These are phyloP conservation scores for Oncorhynchus keta DNA, from an alignment of 2,113 vertebrate genomes.

Conservation along the genomic window DNA sequence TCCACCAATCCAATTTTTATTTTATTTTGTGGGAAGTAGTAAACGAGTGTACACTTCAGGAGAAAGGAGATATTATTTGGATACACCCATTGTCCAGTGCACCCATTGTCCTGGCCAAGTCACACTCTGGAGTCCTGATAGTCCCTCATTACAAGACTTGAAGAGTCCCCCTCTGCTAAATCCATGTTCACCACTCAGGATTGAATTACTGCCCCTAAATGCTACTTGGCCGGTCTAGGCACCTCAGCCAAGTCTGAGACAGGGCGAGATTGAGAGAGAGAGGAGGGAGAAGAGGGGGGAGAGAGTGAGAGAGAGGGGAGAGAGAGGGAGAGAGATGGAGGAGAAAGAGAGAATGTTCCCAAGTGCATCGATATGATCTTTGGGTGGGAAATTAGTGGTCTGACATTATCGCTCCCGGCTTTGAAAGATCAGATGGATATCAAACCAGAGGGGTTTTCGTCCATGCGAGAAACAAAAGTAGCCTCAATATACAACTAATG, in stretches of 20 bases:
- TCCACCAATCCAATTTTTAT: too few species aligned
- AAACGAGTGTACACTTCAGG: background rate
- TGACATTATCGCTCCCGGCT: constrained; percentile 21
- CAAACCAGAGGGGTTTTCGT: constrained; percentile 1
- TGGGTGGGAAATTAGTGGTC: background rate
- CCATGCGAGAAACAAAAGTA: constrained; percentile 17
- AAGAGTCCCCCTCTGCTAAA: constrained; percentile 9
- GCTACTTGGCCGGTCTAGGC: constrained; percentile 8
- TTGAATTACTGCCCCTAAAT: constrained; percentile 46
- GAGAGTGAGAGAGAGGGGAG: background rate
- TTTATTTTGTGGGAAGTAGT: background rate
- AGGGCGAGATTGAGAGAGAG: background rate
- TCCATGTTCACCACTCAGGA: constrained; percentile 19
- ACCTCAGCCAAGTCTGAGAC: constrained; percentile 10
- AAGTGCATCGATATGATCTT: background rate
- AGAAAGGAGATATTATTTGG: too few species aligned
- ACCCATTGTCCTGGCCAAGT: background rate
- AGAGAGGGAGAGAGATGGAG: background rate
- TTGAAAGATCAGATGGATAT: constrained; percentile 23
- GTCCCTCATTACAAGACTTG: background rate
- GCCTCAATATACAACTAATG: constrained; percentile 23
- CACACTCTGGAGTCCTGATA: too few species aligned
- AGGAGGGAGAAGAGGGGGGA: constrained; percentile 5
- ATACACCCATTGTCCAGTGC: too few species aligned
- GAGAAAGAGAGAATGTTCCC: background rate